Percentiles rank a stretch among this genome's conserved stretches.
These are phyloP conservation scores for Chloebia gouldiae DNA, from an alignment of 2,113 vertebrate genomes.

Conservation along the genomic window DNA sequence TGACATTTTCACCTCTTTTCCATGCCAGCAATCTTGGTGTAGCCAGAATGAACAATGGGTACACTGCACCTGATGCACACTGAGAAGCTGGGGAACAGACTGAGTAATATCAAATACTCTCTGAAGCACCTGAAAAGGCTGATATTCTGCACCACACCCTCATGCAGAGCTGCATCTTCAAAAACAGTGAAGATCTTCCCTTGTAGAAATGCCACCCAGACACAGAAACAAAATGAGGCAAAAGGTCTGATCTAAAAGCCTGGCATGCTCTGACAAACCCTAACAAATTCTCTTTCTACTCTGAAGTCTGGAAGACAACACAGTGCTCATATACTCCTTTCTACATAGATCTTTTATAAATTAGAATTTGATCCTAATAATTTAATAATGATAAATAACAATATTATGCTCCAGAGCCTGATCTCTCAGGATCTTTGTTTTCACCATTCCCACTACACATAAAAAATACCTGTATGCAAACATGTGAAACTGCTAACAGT, in stretches of 20 bases:
- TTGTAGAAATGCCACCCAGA: slow-evolving; percentile 13
- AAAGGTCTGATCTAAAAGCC: background rate
- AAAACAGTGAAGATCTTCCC: background rate
- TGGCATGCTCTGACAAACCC: background rate
- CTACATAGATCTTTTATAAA: background rate
- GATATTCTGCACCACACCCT: background rate
- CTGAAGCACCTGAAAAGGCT: background rate
- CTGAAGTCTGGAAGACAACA: background rate
- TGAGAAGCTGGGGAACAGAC: background rate
- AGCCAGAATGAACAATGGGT: background rate
- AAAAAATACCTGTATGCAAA: background rate
- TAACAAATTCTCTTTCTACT: background rate
- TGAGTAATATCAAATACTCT: background rate
- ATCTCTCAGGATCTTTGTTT: background rate
- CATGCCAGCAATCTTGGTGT: background rate
- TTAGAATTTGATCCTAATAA: background rate
- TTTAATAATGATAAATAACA: background rate
- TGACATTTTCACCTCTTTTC: background rate
- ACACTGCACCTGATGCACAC: background rate
- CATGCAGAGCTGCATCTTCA: background rate
- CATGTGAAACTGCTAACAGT: background rate
- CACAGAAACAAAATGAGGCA: background rate
- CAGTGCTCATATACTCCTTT: background rate
- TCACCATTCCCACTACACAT: background rate
- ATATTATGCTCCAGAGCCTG: background rate